Conservation (phyloP, 1,140 invertebrate species). For the Periplaneta americana region DNA sequence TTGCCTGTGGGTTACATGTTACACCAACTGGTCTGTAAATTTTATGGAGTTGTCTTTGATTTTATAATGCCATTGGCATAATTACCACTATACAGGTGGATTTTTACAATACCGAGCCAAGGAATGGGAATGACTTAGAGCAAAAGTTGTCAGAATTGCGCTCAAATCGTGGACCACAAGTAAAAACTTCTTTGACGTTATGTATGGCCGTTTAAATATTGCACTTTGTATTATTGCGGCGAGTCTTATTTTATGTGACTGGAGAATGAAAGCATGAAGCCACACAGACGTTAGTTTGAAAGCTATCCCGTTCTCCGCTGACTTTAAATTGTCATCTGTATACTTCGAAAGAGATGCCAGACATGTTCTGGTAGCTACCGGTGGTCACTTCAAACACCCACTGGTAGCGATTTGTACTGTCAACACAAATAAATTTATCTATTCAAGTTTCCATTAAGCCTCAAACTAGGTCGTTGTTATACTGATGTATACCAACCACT, state of each 20-base stretch:
- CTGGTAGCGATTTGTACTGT: not conserved
- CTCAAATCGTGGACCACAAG: too few relatives aligned
- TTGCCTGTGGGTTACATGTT: too few relatives aligned
- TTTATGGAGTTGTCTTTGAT: too few relatives aligned
- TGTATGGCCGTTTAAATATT: too few relatives aligned
- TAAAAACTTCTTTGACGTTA: too few relatives aligned
- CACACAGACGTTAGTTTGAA: not conserved
- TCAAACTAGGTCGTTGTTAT: not conserved
- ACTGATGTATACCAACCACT: not conserved
- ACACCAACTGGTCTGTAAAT: too few relatives aligned
- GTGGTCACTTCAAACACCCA: not conserved
- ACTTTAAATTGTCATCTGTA: not conserved
- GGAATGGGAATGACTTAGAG: too few relatives aligned
- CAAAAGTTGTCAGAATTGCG: too few relatives aligned
- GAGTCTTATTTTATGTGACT: not conserved
- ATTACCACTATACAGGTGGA: too few relatives aligned
- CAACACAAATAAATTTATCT: not conserved
- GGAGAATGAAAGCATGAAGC: not conserved
- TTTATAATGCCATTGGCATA: too few relatives aligned
- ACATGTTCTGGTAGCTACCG: not conserved
- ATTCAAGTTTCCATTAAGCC: not conserved
- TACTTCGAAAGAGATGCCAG: not conserved
- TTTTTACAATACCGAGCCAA: too few relatives aligned
- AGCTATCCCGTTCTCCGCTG: not conserved
- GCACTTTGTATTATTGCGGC: not conserved